Evolutionary conservation across 2,113 vertebrate species (phyloP), one percentile per base, ranked within the genome.

Genomic region (Pterocles gutturalis): DNA sequence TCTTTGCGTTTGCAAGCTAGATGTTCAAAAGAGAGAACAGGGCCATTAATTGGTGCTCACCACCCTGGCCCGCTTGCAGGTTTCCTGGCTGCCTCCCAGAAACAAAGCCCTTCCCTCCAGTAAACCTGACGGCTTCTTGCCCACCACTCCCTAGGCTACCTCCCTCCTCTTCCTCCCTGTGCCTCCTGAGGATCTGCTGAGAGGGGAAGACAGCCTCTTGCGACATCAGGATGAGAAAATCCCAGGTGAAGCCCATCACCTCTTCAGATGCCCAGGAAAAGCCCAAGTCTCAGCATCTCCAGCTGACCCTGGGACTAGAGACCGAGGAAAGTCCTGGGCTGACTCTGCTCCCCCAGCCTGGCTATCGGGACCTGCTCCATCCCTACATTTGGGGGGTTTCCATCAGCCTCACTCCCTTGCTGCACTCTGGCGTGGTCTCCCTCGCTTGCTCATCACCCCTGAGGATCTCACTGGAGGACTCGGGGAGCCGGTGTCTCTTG

Each of bases 1-100:
- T 99, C 99, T 98, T 99, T 99, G 90, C 99, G 99, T 96, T 99
- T 99, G 98, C 99, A 99, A 78, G 99, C 99, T 99, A 98, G 45
- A 55, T 1, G 57, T 69, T 79, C 45, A 67, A 96, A 87, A 96
- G 72, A 95, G 89, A 98, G 71, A 95, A 93, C 5, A 93, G 73
- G 67, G 66, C 45, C 20, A 38, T 97, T 96, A 97, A 20, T 1
- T 9, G 79, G 81, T 53, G 92, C 61, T 67, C 62, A 29, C 58
- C 65, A 21, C 36, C 57, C 67, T 16, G 81, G 31, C 51, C 88
- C 1, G 0, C 71, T 26, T 9, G 77, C 82, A 81, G 60, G 13
- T 13, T 31, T 55, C 58, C 53, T 20, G 41, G 57, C 36, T 77
- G 82, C 61, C 79, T 77, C 88, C 65, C 57, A 1, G 49, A 83